Evolutionary conservation across 2,113 vertebrate species (phyloP).

Genomic region (Anser brachyrhynchus): DNA sequence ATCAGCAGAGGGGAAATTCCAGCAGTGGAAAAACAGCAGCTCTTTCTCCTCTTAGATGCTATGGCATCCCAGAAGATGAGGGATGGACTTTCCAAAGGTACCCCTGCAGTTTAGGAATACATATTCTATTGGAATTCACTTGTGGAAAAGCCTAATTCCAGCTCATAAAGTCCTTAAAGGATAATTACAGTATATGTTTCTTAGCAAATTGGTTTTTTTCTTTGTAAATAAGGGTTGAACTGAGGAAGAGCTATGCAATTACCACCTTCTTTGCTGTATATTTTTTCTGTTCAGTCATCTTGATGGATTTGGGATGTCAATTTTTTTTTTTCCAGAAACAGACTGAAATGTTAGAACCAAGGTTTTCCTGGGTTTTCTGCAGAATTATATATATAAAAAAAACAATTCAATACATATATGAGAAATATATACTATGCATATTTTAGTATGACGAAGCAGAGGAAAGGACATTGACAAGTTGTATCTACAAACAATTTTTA

Average conservation of each 20-base stretch:
- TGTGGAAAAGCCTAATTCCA: not conserved
- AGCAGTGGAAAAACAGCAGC: not conserved
- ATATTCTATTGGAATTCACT: not conserved
- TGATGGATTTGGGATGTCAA: not conserved
- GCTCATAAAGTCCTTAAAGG: not conserved
- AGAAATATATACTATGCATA: not conserved
- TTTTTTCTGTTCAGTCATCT: not conserved
- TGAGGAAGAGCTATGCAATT: not conserved
- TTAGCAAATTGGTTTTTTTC: not conserved
- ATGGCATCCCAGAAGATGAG: not conserved
- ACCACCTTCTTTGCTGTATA: not conserved
- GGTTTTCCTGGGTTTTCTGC: not conserved
- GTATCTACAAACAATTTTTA: not conserved
- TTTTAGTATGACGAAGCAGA: not conserved
- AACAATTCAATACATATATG: not conserved
- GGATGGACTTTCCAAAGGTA: not conserved
- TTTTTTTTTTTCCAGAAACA: not conserved
- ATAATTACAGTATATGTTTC: not conserved
- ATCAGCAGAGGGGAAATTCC: not conserved
- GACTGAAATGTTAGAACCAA: not conserved
- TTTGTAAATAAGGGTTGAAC: not conserved
- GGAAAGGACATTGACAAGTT: not conserved
- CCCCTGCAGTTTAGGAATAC: not conserved
- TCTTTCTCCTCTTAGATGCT: not conserved
- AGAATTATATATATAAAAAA: not conserved